Evolutionary conservation across 2,797 vertebrate species (phyloP).

Genomic region (Rhinoraja longicauda): DNA sequence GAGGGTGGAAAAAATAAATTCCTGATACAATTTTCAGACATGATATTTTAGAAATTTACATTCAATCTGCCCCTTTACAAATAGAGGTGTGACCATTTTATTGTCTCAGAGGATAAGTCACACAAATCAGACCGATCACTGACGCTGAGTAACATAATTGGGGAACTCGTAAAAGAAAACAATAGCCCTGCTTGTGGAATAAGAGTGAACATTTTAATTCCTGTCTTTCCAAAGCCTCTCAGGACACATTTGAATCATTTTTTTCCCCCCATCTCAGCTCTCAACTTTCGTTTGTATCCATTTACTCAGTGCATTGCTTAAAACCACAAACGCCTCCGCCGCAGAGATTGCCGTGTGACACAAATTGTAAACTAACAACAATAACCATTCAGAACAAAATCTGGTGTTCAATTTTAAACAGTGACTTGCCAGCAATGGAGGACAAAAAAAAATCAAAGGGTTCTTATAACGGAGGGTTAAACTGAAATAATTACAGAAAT

Average conservation of each 20-base stretch:
- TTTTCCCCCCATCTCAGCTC: conserved; percentile 42
- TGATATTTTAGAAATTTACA: background rate
- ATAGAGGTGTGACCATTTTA: conserved; percentile 22
- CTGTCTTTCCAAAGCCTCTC: conserved; percentile 37
- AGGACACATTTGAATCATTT: conserved; percentile 32
- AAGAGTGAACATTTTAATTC: background rate
- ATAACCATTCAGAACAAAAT: background rate
- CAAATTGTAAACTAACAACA: background rate
- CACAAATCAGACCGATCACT: conserved; percentile 15
- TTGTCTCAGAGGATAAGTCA: background rate
- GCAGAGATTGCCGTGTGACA: background rate
- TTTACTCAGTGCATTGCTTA: background rate
- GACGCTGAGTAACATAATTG: conserved; percentile 43
- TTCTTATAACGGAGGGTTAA: background rate
- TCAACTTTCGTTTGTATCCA: conserved; percentile 34
- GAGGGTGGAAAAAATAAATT: no score
- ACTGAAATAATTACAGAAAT: background rate
- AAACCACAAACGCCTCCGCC: conserved; percentile 19
- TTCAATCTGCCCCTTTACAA: background rate
- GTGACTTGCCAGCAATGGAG: conserved; percentile 40
- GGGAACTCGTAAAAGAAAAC: conserved; percentile 40
- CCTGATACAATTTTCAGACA: no score
- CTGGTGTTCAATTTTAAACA: conserved; percentile 40
- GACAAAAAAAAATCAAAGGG: conserved; percentile 37
- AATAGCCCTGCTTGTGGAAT: conserved; percentile 41